These are phyloP conservation scores for Drosophila cardini DNA, from an alignment of 1,140 invertebrate species.

Conservation along the genomic window DNA sequence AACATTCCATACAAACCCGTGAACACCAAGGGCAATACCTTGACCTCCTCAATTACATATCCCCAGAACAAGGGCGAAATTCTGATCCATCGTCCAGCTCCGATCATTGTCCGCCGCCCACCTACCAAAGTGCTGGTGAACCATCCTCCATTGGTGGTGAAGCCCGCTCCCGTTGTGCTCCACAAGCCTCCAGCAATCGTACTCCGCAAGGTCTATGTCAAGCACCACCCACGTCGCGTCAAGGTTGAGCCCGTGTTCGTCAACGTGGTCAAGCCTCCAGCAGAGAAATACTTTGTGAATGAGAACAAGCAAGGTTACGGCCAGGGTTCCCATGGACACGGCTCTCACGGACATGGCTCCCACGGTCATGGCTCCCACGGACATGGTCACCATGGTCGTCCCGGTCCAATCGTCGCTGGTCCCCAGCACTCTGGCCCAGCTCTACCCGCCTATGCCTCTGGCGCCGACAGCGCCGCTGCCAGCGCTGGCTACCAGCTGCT, in stretches of 20 bases:
- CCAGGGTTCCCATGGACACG: conserved; percentile 45
- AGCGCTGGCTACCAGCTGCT: conserved; percentile 79
- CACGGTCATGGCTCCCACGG: conserved; percentile 33
- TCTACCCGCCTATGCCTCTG: conserved; percentile 69
- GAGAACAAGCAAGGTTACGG: conserved; percentile 80
- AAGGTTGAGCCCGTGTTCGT: conserved; percentile 84
- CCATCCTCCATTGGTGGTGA: conserved; percentile 82
- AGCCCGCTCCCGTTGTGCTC: conserved; percentile 81
- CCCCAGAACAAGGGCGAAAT: conserved; percentile 84
- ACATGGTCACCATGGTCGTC: conserved; percentile 37
- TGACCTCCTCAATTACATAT: conserved; percentile 80
- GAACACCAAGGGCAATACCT: conserved; percentile 78
- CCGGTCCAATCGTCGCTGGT: conserved; percentile 57
- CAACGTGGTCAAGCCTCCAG: conserved; percentile 83
- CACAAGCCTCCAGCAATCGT: conserved; percentile 84
- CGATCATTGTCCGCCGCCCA: conserved; percentile 82
- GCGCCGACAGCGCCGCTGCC: conserved; percentile 69
- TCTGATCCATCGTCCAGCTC: conserved; percentile 80
- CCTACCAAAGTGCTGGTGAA: conserved; percentile 83
- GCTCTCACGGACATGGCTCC: conserved; percentile 7
- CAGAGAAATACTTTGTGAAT: conserved; percentile 83
- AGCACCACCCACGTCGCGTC: conserved; percentile 82
- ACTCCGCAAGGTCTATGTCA: conserved; percentile 80
- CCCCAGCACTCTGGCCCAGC: conserved; percentile 51
- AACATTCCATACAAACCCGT: conserved; percentile 76